A percentile compares a stretch with the other conserved stretches of the same genome.
Conservation (phyloP, 1,140 invertebrate genomes). For the Danaus melanippus region DNA sequence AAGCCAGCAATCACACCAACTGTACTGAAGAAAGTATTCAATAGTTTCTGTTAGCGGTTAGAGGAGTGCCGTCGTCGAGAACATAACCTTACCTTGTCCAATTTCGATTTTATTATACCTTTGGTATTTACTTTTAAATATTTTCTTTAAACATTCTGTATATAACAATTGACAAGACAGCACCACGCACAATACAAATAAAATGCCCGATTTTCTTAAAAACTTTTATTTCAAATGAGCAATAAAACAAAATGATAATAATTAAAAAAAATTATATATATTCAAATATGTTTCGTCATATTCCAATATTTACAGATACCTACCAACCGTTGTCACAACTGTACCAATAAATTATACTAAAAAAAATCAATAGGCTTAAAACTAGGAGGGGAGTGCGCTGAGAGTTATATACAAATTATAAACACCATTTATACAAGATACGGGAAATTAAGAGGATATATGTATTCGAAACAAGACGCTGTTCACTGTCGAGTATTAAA, state of each 20-base stretch:
- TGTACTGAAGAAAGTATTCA: slow-evolving; percentile 5
- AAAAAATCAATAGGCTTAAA: slow-evolving; percentile 16
- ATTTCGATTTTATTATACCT: too few species aligned
- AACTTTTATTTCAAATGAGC: slow-evolving; percentile 8
- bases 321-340: slow-evolving; percentile 37
- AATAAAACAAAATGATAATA: slow-evolving; percentile 18
- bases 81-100: neutral
- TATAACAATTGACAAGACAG: too few species aligned
- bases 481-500: too few species aligned
- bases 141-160: too few species aligned
- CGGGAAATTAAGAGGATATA: too few species aligned
- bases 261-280: slow-evolving; percentile 43
- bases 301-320: slow-evolving; percentile 47
- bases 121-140: too few species aligned
- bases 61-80: slow-evolving; percentile 11
- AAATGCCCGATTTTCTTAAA: neutral
- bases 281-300: slow-evolving; percentile 37
- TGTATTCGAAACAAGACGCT: too few species aligned
- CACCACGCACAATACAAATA: too few species aligned
- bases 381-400: neutral
- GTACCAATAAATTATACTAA: slow-evolving; percentile 39
- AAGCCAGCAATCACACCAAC: slow-evolving; percentile 5
- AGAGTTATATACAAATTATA: neutral
- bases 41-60: slow-evolving; percentile 9
- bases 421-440: too few species aligned